Evolutionary conservation across 1,140 invertebrate species (phyloP).

Genomic region (Procambarus virginalis): DNA sequence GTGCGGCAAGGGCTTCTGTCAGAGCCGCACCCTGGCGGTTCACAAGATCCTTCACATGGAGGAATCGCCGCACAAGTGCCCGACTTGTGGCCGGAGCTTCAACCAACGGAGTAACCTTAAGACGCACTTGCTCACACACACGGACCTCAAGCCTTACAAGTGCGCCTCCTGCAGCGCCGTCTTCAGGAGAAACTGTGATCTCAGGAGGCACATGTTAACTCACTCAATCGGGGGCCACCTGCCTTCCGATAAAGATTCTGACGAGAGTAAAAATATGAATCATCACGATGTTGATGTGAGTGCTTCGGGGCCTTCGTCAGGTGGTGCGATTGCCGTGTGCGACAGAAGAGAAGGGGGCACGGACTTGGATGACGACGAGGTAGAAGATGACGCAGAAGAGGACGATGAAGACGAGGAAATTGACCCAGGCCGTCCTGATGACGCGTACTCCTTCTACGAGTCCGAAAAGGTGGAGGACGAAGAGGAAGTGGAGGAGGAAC

Average conservation of each 20-base stretch:
- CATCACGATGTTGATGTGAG: constrained; percentile 73
- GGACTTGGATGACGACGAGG: constrained; percentile 56
- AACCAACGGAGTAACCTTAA: constrained; percentile 62
- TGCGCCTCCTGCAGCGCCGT: constrained; percentile 66
- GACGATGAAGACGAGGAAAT: constrained; percentile 69
- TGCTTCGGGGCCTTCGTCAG: constrained; percentile 74
- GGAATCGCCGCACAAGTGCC: constrained; percentile 62
- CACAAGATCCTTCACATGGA: constrained; percentile 66
- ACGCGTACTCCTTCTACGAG: constrained; percentile 66
- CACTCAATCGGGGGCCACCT: constrained; percentile 87
- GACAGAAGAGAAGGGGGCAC: constrained; percentile 48
- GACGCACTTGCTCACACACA: constrained; percentile 60
- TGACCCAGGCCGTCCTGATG: constrained; percentile 68
- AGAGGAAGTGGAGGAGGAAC: constrained; percentile 60
- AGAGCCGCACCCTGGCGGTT: constrained; percentile 61
- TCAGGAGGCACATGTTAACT: constrained; percentile 87
- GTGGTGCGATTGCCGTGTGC: constrained; percentile 72
- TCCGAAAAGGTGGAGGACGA: constrained; percentile 63
- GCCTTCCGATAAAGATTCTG: constrained; percentile 81
- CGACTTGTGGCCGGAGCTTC: constrained; percentile 60
- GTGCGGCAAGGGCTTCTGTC: constrained; percentile 63
- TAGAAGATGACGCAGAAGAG: constrained; percentile 52
- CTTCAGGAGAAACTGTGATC: constrained; percentile 80
- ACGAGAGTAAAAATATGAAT: constrained; percentile 73
- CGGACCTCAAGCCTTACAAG: constrained; percentile 62